Evolutionary conservation across 2,113 vertebrate species (phyloP), one percentile per base, ranked within the genome.

Genomic region (Cromileptes altivelis): DNA sequence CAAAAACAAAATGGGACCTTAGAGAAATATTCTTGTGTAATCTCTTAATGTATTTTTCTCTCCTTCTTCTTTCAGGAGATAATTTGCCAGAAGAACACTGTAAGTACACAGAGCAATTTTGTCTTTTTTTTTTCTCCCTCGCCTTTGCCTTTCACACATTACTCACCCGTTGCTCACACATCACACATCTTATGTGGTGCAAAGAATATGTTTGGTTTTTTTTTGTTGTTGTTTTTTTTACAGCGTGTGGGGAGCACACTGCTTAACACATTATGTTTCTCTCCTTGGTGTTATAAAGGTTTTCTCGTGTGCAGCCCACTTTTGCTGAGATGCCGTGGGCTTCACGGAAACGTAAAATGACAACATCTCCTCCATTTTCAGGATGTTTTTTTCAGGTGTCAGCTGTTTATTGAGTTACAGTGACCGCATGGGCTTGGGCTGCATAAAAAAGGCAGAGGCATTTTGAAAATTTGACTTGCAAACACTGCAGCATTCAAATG

Each of bases 61-160:
- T 30, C 86, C 91, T 87, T 62, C 21, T 50, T 93, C 81, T 93
- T 95, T 72, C 92, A 99, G 98, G 98, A 99, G 90, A 97, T 99
- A 55, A 97, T 99, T 94, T 98, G 95, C 95, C 98, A 99, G 95
- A 99, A 99, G 96, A 99, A 99, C 96, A 98, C 97, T 95, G 98
- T 99, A 93, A 99, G 98, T 99, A 95, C 91, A 85, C 47, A 58
- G 76, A 70, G 61, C 53, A 21, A 45, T 47, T 37, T 37, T 37
- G 6, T 37, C 3, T 30, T 30, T 15, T 71, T 19, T 30, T 75
- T n/a, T 50, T 21, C 52, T 9, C 17, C 23, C 55, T 72, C 18
- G 18, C 75, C 57, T 63, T 70, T 82, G 58, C 71, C 64, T 93
- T 86, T 89, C 86, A 82, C 89, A 90, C 90, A 30, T 88, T 86